phyloP scores from a whole-genome alignment of 2,888 invertebrate genomes.

The Microplitis manilae region DNA sequence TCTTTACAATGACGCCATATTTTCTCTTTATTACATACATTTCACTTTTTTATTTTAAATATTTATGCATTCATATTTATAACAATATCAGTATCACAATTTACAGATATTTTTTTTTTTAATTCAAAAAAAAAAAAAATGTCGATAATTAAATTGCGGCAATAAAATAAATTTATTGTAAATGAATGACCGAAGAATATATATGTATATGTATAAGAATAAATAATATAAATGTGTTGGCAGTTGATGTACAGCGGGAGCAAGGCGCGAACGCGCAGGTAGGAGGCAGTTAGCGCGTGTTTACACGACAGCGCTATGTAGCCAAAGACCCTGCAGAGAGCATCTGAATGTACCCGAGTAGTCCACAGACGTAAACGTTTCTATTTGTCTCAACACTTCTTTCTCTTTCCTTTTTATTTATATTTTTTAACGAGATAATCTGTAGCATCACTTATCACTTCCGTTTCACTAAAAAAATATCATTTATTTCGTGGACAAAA shows the following conservation, averaged over 20 bases:
- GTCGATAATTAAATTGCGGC: not conserved
- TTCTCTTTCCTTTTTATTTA: constrained; percentile 43
- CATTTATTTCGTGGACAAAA: not conserved
- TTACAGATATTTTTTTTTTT: not conserved
- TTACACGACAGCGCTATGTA: constrained; percentile 71
- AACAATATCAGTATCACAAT: too few species aligned
- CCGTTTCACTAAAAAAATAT: not conserved
- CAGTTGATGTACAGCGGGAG: constrained; percentile 32
- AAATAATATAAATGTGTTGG: constrained; percentile 24
- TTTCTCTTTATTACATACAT: not conserved
- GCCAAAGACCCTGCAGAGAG: constrained; percentile 65
- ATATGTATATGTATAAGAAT: constrained; percentile 3
- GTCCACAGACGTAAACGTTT: constrained; percentile 62
- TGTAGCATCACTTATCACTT: not conserved
- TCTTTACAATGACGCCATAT: constrained; percentile 4
- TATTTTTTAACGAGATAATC: constrained; percentile 19
- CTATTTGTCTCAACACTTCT: constrained; percentile 67
- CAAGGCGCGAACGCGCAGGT: constrained; percentile 49
- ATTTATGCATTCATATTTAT: too few species aligned
- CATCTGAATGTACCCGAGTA: constrained; percentile 15
- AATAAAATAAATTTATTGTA: not conserved
- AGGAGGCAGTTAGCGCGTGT: constrained; percentile 70
- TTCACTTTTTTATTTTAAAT: not conserved
- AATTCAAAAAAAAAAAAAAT: not conserved
- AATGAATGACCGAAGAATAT: not conserved